These are phyloP conservation scores for Antigone vipio DNA, from an alignment of 2,113 vertebrate genomes.

Conservation along the genomic window DNA sequence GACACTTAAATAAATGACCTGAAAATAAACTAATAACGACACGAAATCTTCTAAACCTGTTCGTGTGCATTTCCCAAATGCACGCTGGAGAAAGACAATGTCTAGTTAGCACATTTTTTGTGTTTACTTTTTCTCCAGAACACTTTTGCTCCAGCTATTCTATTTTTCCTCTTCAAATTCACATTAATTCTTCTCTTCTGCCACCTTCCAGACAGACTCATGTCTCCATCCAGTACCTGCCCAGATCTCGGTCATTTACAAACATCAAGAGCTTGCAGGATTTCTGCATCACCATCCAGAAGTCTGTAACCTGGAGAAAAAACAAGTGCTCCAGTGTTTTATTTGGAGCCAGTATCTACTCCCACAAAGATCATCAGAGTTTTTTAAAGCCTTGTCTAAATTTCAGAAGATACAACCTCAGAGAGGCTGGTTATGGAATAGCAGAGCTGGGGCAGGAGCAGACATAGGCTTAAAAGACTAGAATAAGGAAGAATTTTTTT, in stretches of 20 bases:
- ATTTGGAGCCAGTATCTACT: not conserved
- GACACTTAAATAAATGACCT: constrained; percentile 58
- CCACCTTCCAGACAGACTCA: not conserved
- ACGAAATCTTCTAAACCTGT: constrained; percentile 13
- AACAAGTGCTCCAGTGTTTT: not conserved
- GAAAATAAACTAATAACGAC: constrained; percentile 55
- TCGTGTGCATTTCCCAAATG: constrained; percentile 30
- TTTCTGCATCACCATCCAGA: not conserved
- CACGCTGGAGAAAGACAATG: not conserved
- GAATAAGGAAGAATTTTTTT: not conserved
- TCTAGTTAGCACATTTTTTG: constrained; percentile 24
- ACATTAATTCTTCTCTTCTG: not conserved
- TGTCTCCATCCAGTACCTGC: not conserved
- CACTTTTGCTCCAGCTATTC: not conserved
- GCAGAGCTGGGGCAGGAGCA: not conserved
- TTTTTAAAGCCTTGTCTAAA: not conserved
- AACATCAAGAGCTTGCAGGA: not conserved
- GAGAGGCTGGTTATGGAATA: not conserved
- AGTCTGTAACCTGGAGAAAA: not conserved
- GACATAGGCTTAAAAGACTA: not conserved
- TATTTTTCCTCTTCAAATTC: not conserved
- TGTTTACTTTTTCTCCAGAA: not conserved
- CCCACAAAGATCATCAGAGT: not conserved
- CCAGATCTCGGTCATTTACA: not conserved
- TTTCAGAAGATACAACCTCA: not conserved